Conservation (phyloP, 2,888 invertebrate genomes). For the Pediacus dermestoides region DNA sequence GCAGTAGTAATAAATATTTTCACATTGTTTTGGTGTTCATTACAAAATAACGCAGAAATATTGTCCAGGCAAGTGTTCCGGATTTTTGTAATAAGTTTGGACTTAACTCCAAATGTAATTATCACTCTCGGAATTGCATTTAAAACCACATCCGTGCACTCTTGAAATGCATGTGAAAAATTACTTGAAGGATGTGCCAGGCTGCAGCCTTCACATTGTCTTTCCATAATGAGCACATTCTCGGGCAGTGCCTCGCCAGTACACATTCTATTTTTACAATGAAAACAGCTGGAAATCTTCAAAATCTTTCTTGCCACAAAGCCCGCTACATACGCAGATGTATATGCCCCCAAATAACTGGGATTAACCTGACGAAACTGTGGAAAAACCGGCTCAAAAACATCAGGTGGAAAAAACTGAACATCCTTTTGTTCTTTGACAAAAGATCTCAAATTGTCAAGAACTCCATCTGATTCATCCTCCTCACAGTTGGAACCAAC, state of each 20-base stretch:
- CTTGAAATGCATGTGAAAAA: conserved; percentile 2
- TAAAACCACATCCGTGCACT: conserved; percentile 1
- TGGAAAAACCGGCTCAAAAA: too few relatives aligned
- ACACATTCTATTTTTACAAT: conserved; percentile 6
- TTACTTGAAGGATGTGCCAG: not conserved
- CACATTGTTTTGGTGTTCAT: too few relatives aligned
- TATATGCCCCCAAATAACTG: too few relatives aligned
- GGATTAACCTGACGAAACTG: too few relatives aligned
- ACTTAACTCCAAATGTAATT: too few relatives aligned
- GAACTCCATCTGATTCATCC: conserved; percentile 12
- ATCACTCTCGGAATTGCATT: too few relatives aligned
- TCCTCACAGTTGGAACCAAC: too few relatives aligned
- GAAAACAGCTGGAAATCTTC: not conserved
- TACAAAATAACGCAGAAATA: too few relatives aligned
- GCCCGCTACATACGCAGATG: too few relatives aligned
- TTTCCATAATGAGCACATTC: not conserved
- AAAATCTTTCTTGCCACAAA: conserved; percentile 8
- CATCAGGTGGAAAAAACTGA: not conserved
- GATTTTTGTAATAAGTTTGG: too few relatives aligned
- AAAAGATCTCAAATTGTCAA: conserved; percentile 13
- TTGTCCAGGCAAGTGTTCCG: too few relatives aligned
- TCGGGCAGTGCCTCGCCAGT: not conserved
- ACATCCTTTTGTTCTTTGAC: not conserved
- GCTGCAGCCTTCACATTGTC: conserved; percentile 4
- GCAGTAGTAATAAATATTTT: too few relatives aligned